Conservation (phyloP, 2,113 vertebrate genomes). For the Prunella himalayana region DNA sequence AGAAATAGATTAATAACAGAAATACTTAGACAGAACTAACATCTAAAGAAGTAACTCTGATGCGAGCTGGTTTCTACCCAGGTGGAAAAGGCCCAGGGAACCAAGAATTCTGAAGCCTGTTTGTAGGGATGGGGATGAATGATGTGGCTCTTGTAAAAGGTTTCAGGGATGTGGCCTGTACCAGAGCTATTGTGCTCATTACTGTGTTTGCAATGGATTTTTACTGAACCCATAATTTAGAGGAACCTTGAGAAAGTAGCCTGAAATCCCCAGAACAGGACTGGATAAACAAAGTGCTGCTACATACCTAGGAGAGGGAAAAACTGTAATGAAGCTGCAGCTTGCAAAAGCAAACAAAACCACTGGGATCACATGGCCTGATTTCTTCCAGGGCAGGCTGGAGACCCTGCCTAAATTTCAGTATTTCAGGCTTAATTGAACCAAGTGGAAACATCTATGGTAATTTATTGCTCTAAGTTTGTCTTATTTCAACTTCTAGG, state of each 20-base stretch:
- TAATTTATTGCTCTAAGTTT: background rate
- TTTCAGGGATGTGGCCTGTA: background rate
- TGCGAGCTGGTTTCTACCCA: background rate
- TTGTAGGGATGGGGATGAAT: background rate
- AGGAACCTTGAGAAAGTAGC: background rate
- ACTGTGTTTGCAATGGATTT: background rate
- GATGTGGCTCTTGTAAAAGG: background rate
- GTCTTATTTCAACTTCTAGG: background rate
- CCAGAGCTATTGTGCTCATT: background rate
- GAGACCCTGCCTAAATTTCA: background rate
- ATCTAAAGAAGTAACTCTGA: background rate
- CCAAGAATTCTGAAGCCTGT: background rate
- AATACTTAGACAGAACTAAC: background rate
- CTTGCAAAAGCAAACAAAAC: background rate
- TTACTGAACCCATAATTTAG: background rate
- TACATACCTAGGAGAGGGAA: background rate
- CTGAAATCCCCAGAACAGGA: background rate
- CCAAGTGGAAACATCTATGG: background rate
- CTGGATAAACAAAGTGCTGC: background rate
- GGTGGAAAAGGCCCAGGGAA: background rate
- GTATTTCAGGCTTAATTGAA: background rate
- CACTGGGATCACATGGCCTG: background rate
- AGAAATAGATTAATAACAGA: background rate
- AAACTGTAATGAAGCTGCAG: background rate
- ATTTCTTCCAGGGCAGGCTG: background rate